Evolutionary conservation across 2,888 invertebrate species (phyloP), one percentile per base, ranked within the genome.

Genomic region (Seira ritae): DNA sequence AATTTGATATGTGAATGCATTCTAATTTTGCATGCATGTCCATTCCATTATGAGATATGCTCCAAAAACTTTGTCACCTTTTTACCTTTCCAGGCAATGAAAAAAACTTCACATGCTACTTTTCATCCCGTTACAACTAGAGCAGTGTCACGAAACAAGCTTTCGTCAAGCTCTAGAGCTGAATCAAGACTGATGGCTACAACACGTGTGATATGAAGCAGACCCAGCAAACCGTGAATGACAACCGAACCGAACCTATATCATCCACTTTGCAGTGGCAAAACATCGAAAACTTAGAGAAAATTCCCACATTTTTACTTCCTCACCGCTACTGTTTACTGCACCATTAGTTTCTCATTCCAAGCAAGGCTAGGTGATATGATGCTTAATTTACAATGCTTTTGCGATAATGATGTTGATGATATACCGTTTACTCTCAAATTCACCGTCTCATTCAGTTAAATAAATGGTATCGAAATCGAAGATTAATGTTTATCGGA

Each of bases 381-480:
- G 50, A 50, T 50, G 50, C 6, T 50, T 50, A 50, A 50, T n/a
- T 50, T 2, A 50, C 17, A n/a, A 50, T n/a, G 50, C 6, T 50
- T n/a, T 12, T n/a, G n/a, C 50, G 50, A 50, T 50, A 50, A 50
- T 50, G 50, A 50, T 50, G 50, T 15, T 50, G 50, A 50, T 50
- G 50, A 12, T 12, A 50, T 3, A 50, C 50, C 50, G 12, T 50
- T 42, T 50, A 31, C 31, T 31, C 31, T 50, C 6, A 3, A 8
- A 12, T 50, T 50, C 12, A 8, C 8, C 31, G 31, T 50, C 15
- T 50, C 15, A 2, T 50, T 50, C 3, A 12, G 4, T 42, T 15
- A 50, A 50, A 50, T 8, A n/a, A 50, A n/a, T 50, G 50, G 12
- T 4, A 50, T 1, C 12, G 50, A 15, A 2, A n/a, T 12, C 12